Percentiles rank a stretch among this genome's conserved stretches.
These are phyloP conservation scores for Mesorhabditis spiculigera DNA, from an alignment of 2,888 invertebrate species.

Conservation along the genomic window DNA sequence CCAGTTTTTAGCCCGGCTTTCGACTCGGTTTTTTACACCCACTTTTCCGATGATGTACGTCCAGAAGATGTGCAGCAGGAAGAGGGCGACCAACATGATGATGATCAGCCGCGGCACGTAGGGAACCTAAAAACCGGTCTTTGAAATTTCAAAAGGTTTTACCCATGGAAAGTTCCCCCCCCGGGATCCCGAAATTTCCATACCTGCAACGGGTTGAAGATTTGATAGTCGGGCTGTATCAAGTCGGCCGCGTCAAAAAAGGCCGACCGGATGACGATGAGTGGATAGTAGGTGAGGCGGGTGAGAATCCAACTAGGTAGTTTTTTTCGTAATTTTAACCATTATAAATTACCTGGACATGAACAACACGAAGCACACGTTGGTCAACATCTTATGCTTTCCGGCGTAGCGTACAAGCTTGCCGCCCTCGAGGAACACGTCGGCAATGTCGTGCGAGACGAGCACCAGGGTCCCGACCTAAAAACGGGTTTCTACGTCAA, in stretches of 20 bases:
- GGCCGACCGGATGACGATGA: constrained; percentile 46
- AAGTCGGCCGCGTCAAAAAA: constrained; percentile 44
- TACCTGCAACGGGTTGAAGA: constrained; percentile 32
- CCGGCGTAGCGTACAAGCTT: constrained; percentile 49
- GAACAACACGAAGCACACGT: constrained; percentile 46
- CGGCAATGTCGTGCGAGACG: constrained; percentile 61
- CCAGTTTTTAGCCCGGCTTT: constrained; percentile 32
- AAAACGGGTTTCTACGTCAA: constrained; percentile 8
- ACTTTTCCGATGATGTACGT: constrained; percentile 45
- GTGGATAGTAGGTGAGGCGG: constrained; percentile 48
- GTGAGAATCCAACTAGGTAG: constrained; percentile 46
- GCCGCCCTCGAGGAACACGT: constrained; percentile 61
- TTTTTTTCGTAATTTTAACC: background rate
- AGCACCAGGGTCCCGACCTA: constrained; percentile 60
- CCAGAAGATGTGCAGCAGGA: constrained; percentile 53
- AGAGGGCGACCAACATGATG: constrained; percentile 37
- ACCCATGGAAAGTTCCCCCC: background rate
- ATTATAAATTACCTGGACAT: constrained; percentile 27
- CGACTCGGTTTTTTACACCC: constrained; percentile 21
- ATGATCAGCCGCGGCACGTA: constrained; percentile 49
- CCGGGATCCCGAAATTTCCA: background rate
- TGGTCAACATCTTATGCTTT: constrained; percentile 31
- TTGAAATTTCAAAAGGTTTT: constrained; percentile 8
- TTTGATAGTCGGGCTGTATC: constrained; percentile 51
- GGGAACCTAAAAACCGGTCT: constrained; percentile 27